Percentiles rank a stretch among this genome's conserved stretches.
These are phyloP conservation scores for Ormyrus labotus DNA, from an alignment of 2,888 invertebrate species.

Conservation along the genomic window DNA sequence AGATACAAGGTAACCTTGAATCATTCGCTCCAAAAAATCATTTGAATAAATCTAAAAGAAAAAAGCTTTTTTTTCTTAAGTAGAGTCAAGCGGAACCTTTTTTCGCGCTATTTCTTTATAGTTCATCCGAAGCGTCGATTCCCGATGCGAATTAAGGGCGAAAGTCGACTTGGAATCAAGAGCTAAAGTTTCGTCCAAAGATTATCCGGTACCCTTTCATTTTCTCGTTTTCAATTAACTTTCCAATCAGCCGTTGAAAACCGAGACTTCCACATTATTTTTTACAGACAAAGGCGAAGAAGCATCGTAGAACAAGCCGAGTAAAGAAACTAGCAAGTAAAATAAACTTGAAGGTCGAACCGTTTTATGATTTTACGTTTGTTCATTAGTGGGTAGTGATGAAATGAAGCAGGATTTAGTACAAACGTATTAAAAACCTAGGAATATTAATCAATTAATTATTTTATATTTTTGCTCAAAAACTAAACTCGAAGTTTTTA, in stretches of 20 bases:
- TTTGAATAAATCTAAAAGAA: too few relatives aligned
- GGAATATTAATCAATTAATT: too few relatives aligned
- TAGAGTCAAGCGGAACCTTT: constrained; percentile 2
- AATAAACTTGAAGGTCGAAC: constrained; percentile 6
- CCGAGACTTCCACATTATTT: constrained; percentile 7
- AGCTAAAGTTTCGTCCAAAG: constrained; percentile 30
- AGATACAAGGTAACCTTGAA: too few relatives aligned
- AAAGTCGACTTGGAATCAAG: constrained; percentile 28
- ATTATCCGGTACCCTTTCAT: constrained; percentile 27
- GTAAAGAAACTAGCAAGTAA: background rate
- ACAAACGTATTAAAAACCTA: too few relatives aligned
- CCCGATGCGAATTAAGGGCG: background rate
- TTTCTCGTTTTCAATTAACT: constrained; percentile 48
- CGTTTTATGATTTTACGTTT: too few relatives aligned
- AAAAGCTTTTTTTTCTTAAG: background rate
- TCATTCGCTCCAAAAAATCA: too few relatives aligned
- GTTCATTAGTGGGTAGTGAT: background rate
- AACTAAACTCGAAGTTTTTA: too few relatives aligned
- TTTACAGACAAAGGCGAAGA: constrained; percentile 4
- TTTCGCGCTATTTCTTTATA: constrained; percentile 17
- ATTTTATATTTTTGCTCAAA: too few relatives aligned
- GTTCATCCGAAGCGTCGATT: constrained; percentile 5
- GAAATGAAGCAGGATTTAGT: background rate
- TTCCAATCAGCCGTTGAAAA: constrained; percentile 41
- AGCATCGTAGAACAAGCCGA: background rate